Conservation (phyloP, 2,888 invertebrate genomes). For the Apotomis betuletana region DNA sequence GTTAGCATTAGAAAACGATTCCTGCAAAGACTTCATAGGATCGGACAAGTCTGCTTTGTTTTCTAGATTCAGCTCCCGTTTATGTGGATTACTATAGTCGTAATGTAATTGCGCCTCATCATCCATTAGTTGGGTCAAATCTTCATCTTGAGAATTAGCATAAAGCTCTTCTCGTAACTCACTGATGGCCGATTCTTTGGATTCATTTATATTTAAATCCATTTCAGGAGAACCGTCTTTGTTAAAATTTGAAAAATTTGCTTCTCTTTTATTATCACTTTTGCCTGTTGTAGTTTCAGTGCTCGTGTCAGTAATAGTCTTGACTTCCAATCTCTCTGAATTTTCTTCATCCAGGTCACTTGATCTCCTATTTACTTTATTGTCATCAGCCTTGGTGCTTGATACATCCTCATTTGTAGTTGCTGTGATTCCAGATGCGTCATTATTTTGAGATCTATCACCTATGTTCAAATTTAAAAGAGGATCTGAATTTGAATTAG, state of each 20-base stretch:
- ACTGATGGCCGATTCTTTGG: slow-evolving; percentile 46
- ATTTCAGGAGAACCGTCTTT: slow-evolving; percentile 49
- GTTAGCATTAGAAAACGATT: slow-evolving; percentile 71
- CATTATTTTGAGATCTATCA: slow-evolving; percentile 51
- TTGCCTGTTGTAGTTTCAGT: slow-evolving; percentile 54
- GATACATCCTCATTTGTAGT: slow-evolving; percentile 52
- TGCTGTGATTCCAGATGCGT: slow-evolving; percentile 52
- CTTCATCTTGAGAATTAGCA: slow-evolving; percentile 57
- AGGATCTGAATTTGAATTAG: slow-evolving; percentile 63
- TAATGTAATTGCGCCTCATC: slow-evolving; percentile 54
- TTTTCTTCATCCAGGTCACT: slow-evolving; percentile 47
- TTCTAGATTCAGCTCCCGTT: slow-evolving; percentile 59
- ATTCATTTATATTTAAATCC: slow-evolving; percentile 50
- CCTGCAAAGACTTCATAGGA: slow-evolving; percentile 70
- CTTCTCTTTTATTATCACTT: slow-evolving; percentile 69
- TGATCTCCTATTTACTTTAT: slow-evolving; percentile 55
- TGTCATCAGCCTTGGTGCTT: slow-evolving; percentile 55
- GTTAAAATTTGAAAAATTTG: slow-evolving; percentile 54
- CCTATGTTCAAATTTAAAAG: slow-evolving; percentile 55
- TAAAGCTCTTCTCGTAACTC: slow-evolving; percentile 54
- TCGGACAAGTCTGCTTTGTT: slow-evolving; percentile 56
- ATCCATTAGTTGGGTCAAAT: slow-evolving; percentile 57
- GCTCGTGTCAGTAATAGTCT: slow-evolving; percentile 42
- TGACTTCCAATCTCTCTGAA: slow-evolving; percentile 51
- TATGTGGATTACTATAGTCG: slow-evolving; percentile 54